A percentile compares a stretch with the other conserved stretches of the same genome.
These are phyloP conservation scores for Sebastes alutus DNA, from an alignment of 2,797 vertebrate species.

Conservation along the genomic window DNA sequence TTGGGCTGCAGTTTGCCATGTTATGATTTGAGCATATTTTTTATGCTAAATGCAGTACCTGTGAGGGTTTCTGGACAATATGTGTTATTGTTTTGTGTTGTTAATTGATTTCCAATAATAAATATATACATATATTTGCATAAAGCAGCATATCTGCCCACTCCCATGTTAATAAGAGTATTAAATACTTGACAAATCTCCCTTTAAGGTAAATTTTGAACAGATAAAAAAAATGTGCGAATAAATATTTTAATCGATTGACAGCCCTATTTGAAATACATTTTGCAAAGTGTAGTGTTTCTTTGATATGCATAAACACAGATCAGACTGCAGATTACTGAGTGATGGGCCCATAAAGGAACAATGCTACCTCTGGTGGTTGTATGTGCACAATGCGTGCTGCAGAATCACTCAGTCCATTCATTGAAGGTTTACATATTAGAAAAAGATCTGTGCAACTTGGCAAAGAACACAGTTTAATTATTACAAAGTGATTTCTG, in stretches of 20 bases:
- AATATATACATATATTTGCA: too few relatives aligned
- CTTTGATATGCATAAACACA: not conserved
- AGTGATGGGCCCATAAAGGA: slow-evolving; percentile 10
- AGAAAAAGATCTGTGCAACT: not conserved
- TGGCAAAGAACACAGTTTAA: not conserved
- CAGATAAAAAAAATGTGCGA: not conserved
- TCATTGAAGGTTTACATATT: not conserved
- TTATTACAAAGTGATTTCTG: not conserved
- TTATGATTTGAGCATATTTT: too few relatives aligned
- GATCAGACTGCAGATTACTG: not conserved
- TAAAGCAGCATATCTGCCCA: too few relatives aligned
- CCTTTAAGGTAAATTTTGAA: not conserved
- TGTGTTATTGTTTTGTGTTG: accelerated
- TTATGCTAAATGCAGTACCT: too few relatives aligned
- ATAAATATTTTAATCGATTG: not conserved
- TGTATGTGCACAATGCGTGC: slow-evolving; percentile 37
- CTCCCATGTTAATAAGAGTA: accelerated
- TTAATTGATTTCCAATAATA: too few relatives aligned
- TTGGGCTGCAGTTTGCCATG: too few relatives aligned
- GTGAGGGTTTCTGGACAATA: too few relatives aligned
- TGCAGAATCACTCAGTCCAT: not conserved
- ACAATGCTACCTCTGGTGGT: slow-evolving; percentile 73
- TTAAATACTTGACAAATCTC: not conserved
- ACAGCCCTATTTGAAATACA: not conserved
- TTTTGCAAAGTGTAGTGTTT: not conserved